phyloP scores from a whole-genome alignment of 2,113 vertebrate genomes.

The Cyanoderma ruficeps region DNA sequence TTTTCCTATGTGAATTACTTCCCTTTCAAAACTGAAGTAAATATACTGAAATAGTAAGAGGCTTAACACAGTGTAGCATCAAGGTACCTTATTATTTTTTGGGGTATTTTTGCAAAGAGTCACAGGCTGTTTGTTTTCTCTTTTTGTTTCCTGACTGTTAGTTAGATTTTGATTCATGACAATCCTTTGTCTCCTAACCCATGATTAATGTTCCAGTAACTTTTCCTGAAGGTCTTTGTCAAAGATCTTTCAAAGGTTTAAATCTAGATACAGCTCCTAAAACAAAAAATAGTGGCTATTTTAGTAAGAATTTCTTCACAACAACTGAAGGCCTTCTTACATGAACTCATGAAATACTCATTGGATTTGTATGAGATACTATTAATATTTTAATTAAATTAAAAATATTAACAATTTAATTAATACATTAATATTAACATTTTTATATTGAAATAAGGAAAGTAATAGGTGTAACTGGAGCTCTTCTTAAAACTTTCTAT shows the following conservation, averaged over 20 bases:
- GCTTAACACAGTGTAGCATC: background rate
- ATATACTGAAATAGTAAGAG: background rate
- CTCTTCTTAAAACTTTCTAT: background rate
- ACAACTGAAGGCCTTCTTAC: background rate
- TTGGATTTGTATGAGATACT: background rate
- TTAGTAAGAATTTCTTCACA: background rate
- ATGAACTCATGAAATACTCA: background rate
- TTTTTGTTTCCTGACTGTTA: background rate
- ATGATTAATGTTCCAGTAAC: background rate
- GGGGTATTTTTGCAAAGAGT: background rate
- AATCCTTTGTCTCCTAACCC: background rate
- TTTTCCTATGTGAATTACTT: background rate
- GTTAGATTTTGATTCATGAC: background rate
- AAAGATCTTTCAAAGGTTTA: background rate
- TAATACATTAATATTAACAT: background rate
- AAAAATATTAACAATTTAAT: background rate
- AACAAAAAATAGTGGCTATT: background rate
- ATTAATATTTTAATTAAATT: background rate
- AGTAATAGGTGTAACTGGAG: background rate
- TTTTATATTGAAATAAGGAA: background rate
- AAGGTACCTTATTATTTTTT: background rate
- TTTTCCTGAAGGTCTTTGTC: background rate
- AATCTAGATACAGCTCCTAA: background rate
- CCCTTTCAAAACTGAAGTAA: background rate
- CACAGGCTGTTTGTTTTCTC: background rate